phyloP scores from a whole-genome alignment of 1,140 invertebrate species.

The Pemphigus obesinymphae region DNA sequence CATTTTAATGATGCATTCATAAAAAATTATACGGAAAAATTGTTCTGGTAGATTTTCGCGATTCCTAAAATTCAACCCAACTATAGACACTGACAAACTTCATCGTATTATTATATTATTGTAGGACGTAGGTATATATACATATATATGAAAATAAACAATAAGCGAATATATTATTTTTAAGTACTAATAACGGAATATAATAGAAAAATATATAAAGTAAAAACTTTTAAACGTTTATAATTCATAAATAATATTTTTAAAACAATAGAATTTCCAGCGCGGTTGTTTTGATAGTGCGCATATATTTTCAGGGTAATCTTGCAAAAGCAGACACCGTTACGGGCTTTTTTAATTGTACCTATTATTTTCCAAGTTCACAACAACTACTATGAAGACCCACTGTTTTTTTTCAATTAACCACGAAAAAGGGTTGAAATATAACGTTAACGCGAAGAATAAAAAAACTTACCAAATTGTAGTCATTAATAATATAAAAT shows the following conservation, averaged over 20 bases:
- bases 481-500: constrained; percentile 35
- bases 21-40: no score
- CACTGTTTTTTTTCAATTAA: constrained; percentile 52
- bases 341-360: constrained; percentile 37
- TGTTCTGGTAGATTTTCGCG: no score
- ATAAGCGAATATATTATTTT: neutral
- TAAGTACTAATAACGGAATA: neutral
- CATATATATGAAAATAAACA: neutral
- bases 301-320: constrained; percentile 31
- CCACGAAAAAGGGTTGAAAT: constrained; percentile 62
- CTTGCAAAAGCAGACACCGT: constrained; percentile 33
- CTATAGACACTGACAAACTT: no score
- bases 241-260: neutral
- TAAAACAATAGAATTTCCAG: constrained; percentile 26
- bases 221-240: constrained; percentile 17
- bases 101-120: no score
- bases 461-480: constrained; percentile 58
- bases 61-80: no score
- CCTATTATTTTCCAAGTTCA: constrained; percentile 32
- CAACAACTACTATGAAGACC: constrained; percentile 18
- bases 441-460: constrained; percentile 77
- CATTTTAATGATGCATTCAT: no score
- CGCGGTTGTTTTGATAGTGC: neutral
- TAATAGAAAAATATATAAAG: neutral
- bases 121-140: neutral